Conservation (phyloP, 2,888 invertebrate genomes). For the Drosophila lacicola region DNA sequence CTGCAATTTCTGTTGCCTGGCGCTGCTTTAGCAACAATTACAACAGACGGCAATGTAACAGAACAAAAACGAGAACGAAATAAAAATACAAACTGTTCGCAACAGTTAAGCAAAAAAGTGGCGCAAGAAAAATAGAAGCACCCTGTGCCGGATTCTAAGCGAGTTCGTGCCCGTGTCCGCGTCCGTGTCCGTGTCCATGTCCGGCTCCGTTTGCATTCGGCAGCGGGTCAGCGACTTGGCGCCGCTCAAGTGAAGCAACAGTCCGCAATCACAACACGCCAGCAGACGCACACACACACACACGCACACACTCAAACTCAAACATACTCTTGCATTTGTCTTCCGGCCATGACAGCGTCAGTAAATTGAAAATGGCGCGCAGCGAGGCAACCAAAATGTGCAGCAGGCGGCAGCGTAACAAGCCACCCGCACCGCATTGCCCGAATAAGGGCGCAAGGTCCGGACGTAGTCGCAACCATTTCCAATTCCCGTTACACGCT, state of each 20-base stretch:
- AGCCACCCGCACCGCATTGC: constrained; percentile 22
- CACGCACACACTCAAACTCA: constrained; percentile 20
- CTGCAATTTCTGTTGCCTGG: constrained; percentile 67
- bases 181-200: constrained; percentile 6
- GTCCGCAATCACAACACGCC: constrained; percentile 72
- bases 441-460: constrained; percentile 21
- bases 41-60: constrained; percentile 49
- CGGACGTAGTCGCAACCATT: constrained; percentile 28
- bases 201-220: constrained; percentile 25
- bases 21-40: constrained; percentile 74
- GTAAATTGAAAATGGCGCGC: constrained; percentile 75
- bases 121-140: constrained; percentile 53
- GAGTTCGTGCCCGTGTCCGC: constrained; percentile 14
- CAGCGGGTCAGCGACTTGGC: constrained; percentile 56
- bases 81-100: constrained; percentile 28
- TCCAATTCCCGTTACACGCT: constrained; percentile 63
- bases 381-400: constrained; percentile 48
- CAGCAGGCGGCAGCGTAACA: constrained; percentile 15
- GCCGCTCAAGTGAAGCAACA: constrained; percentile 68
- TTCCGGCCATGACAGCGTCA: constrained; percentile 73
- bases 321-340: constrained; percentile 63
- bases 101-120: constrained; percentile 20
- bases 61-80: constrained; percentile 25
- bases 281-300: constrained; percentile 22
- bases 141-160: constrained; percentile 51